Evolutionary conservation across 2,888 invertebrate genomes (phyloP).

Genomic region (Mechanitis mazaeus): DNA sequence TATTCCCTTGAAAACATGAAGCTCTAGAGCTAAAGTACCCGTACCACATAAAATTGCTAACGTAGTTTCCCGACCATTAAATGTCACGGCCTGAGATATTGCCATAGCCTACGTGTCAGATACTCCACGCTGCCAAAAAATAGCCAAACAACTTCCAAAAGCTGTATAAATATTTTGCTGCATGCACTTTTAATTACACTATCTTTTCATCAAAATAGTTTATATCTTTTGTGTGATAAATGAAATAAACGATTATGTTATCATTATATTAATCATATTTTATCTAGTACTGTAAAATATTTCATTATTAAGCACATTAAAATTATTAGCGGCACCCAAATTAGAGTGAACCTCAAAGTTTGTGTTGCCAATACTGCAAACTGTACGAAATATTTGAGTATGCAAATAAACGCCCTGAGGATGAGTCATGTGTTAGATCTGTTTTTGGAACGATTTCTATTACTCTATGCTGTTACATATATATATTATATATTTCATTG

Average conservation of each 20-base stretch:
- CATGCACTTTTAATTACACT: background rate
- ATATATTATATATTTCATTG: too few species aligned
- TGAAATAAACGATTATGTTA: background rate
- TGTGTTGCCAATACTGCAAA: background rate
- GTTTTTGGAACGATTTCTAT: background rate
- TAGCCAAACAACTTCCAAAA: constrained; percentile 15
- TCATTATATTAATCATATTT: background rate
- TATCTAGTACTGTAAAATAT: background rate
- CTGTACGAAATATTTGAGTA: constrained; percentile 11
- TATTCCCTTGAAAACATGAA: constrained; percentile 23
- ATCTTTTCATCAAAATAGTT: background rate
- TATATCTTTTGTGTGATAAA: background rate
- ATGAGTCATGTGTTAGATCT: constrained; percentile 1
- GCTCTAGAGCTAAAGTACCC: constrained; percentile 12
- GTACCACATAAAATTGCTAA: constrained; percentile 30
- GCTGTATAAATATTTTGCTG: constrained; percentile 1
- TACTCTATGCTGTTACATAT: background rate
- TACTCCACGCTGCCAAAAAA: constrained; percentile 19
- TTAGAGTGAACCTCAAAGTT: constrained; percentile 1
- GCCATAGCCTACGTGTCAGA: constrained; percentile 24
- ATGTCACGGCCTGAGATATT: constrained; percentile 30
- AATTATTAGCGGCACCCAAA: too few species aligned
- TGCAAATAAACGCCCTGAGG: constrained; percentile 6
- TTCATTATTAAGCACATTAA: background rate
- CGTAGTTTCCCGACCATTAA: constrained; percentile 32